Evolutionary conservation across 1,140 invertebrate species (phyloP).

Genomic region (Drosophila murphyi): DNA sequence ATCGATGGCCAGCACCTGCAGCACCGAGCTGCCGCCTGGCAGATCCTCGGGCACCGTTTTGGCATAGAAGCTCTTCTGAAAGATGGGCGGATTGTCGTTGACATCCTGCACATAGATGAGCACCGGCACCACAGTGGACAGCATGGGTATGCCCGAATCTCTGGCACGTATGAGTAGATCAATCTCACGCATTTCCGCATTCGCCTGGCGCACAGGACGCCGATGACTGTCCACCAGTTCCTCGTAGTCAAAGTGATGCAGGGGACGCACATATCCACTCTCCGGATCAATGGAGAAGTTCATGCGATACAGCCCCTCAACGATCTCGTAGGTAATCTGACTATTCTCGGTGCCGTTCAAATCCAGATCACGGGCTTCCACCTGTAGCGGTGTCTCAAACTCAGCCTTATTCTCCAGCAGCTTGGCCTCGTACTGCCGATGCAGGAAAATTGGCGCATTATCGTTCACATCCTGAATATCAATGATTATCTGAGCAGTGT

Average conservation of each 20-base stretch:
- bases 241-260: constrained; percentile 92
- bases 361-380: constrained; percentile 94
- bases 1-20: constrained; percentile 93
- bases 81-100: constrained; percentile 94
- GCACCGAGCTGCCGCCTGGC: constrained; percentile 90
- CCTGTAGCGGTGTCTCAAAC: constrained; percentile 90
- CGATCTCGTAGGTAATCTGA: constrained; percentile 92
- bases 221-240: constrained; percentile 83
- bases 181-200: constrained; percentile 88
- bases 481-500: constrained; percentile 93
- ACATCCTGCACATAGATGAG: constrained; percentile 93
- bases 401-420: constrained; percentile 91
- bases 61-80: constrained; percentile 90
- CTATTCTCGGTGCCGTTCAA: constrained; percentile 95
- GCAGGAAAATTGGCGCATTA: constrained; percentile 92
- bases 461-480: constrained; percentile 95
- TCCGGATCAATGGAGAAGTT: constrained; percentile 93
- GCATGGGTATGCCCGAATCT: constrained; percentile 91
- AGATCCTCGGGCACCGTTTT: constrained; percentile 93
- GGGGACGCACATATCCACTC: constrained; percentile 89
- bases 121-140: constrained; percentile 90
- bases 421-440: constrained; percentile 93
- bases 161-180: constrained; percentile 91
- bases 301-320: constrained; percentile 89
- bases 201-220: constrained; percentile 64